Conservation (phyloP, 2,113 vertebrate species). For the Zapornia atra region DNA sequence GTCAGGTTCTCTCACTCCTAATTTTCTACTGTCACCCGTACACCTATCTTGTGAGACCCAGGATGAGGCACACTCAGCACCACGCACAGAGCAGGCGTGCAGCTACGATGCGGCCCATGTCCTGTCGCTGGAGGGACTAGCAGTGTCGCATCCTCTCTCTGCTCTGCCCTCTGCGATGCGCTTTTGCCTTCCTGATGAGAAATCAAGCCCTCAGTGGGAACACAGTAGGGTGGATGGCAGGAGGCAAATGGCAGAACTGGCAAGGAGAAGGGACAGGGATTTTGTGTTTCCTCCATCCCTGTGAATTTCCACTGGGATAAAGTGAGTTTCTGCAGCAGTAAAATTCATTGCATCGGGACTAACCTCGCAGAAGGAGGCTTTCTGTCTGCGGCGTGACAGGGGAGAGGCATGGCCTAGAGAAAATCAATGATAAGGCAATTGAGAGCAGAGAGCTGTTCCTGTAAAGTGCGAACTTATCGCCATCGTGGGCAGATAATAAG, state of each 20-base stretch:
- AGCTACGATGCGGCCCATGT: rapidly evolving
- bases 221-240: neutral
- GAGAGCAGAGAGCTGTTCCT: constrained; percentile 51
- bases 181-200: neutral
- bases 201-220: neutral
- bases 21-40: neutral
- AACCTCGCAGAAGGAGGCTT: neutral
- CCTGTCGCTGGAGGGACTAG: rapidly evolving
- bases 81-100: neutral
- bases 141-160: neutral
- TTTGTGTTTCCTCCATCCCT: neutral
- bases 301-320: constrained; percentile 14
- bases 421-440: constrained; percentile 61
- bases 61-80: neutral
- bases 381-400: neutral
- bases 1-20: neutral
- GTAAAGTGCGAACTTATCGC: constrained; percentile 59
- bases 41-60: neutral
- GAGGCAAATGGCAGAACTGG: neutral
- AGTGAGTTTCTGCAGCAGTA: neutral
- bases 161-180: neutral
- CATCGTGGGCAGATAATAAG: constrained; percentile 46
- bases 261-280: neutral
- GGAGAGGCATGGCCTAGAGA: constrained; percentile 30
- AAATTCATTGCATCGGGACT: neutral